Evolutionary conservation across 1,140 invertebrate species (phyloP), one percentile per base, ranked within the genome.

Genomic region (Matsumurasca onukii): DNA sequence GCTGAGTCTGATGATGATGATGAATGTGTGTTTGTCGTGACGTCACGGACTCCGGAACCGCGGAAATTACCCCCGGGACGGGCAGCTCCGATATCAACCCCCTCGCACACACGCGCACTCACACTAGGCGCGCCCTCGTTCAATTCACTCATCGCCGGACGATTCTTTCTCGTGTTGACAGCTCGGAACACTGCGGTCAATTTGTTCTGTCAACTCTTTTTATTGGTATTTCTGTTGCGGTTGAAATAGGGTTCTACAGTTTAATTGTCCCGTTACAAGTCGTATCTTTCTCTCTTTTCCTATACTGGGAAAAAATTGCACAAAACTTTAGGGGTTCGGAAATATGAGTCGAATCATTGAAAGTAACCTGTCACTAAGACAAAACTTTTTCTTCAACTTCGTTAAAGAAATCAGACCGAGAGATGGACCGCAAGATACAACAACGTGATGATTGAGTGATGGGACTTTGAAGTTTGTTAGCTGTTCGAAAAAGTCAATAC

Each of bases 1-100:
- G n/a, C n/a, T n/a, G n/a, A n/a, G n/a, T n/a, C n/a, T n/a, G n/a
- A 12, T 63, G 59, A 30, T 31, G 27, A 63, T 63, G 59, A 63
- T 63, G 30, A 63, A 63, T 63, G 59, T 63, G 27, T 63, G 59
- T 63, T 63, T 63, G 31, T 31, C 59, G 59, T 63, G 59, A 29
- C 59, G 29, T 30, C 55, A 29, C 39, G n/a, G 55, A 1, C 3
- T 17, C 55, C 59, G 59, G 59, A 63, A 63, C 27, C 30, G 30
- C 24, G 59, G 59, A 63, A 63, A 63, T 63, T 63, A 31, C 59
- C 15, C n/a, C n/a, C 55, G 24, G 27, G 29, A 25, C 2, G 22
- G 20, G 22, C 55, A 31, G 59, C 59, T 63, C 59, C 27, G 59
- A 63, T 63, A 63, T 63, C 59, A 63, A 2, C 59, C 25, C 30